phyloP scores from a whole-genome alignment of 1,140 invertebrate genomes.

The Micrasema minimum region DNA sequence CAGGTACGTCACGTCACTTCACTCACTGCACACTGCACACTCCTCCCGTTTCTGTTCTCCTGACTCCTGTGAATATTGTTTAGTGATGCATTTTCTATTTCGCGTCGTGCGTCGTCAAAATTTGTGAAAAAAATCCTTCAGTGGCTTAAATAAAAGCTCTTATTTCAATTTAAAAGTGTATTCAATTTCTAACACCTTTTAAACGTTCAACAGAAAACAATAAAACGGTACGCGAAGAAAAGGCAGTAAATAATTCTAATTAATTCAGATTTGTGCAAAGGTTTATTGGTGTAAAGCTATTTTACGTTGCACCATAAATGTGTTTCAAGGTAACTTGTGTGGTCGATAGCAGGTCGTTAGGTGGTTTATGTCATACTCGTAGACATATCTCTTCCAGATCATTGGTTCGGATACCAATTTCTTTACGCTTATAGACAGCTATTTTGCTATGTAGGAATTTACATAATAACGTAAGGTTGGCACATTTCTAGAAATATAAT shows the following conservation, averaged over 20 bases:
- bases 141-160: no score
- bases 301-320: conserved; percentile 21
- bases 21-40: conserved; percentile 1
- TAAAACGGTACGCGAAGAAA: no score
- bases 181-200: no score
- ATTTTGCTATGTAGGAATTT: conserved; percentile 1
- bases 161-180: no score
- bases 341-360: conserved; percentile 31
- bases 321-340: conserved; percentile 41
- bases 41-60: conserved; percentile 13
- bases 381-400: conserved; percentile 38
- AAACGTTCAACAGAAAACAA: no score
- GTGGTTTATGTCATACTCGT: conserved; percentile 37
- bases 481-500: background rate
- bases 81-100: background rate
- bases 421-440: background rate
- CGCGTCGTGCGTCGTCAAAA: no score
- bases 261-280: background rate
- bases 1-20: conserved; percentile 74
- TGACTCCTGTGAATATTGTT: conserved; percentile 6
- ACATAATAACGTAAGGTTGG: background rate
- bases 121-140: background rate
- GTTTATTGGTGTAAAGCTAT: background rate
- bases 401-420: conserved; percentile 29
- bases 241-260: background rate